Base-by-base conservation (phyloP, 2,888 invertebrate species). In the Dryomyza anilis region DNA sequence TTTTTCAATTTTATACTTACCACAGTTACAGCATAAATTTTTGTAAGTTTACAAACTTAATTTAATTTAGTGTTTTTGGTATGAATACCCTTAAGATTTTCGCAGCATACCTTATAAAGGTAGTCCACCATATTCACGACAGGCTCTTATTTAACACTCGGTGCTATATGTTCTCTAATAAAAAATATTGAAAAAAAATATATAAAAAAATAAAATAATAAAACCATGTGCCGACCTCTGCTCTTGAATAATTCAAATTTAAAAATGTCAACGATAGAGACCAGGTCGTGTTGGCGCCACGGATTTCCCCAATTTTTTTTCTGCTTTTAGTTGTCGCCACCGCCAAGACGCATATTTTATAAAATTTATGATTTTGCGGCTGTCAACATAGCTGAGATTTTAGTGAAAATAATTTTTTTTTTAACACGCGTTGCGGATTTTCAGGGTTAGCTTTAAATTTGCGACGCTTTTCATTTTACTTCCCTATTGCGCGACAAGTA, bases 201-300 rank as follows among this genome's bases (percentile, higher is more conserved):
- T n/a, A n/a, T n/a, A n/a, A n/a, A n/a, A n/a, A n/a, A n/a, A n/a
- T n/a, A n/a, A n/a, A n/a, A n/a, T n/a, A 29, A 21, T 27, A 25
- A 23, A 12, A 27, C 21, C 36, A 21, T 64, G 64, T 43, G 48
- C 48, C 43, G 39, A 59, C 59, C 48, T 27, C 58, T 30, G 50
- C 46, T 65, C 45, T 56, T 65, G 55, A 67, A 67, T 67, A 67
- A 67, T 67, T 65, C 65, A 67, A 67, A 65, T 64, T 64, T 64
- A 48, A 64, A 67, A 65, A 60, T 63, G 65, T 50, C 57, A 60
- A 33, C 45, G 30, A 21, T 59, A 27, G 56, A 29, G 21, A 55
- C 19, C 12, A n/a, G 16, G n/a, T n/a, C n/a, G n/a, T n/a, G n/a
- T n/a, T n/a, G n/a, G n/a, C n/a, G n/a, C n/a, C n/a, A n/a, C n/a